Evolutionary conservation across 2,888 invertebrate species (phyloP), one percentile per base, ranked within the genome.

Genomic region (Frankliniella fusca): DNA sequence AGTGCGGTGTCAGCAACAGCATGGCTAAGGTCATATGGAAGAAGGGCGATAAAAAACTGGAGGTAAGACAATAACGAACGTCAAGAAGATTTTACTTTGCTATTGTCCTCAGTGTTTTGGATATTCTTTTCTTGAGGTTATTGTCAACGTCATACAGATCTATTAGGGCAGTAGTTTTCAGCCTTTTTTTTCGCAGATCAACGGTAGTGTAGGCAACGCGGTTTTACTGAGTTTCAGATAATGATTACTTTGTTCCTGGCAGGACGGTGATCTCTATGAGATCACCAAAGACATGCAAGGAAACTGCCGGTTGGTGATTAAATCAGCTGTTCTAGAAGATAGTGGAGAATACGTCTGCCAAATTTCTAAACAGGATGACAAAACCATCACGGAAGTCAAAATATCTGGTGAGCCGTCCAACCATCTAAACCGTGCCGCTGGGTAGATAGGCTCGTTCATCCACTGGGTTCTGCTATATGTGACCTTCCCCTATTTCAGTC

Each of bases 11-110:
- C 80, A 98, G 95, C 87, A 97, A 94, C 87, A 95, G 95, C 86
- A 93, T 98, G 88, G 99, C 99, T 12, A 93, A 94, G 85, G 94
- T 99, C n/a, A 92, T 94, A 81, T 99, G 99, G 98, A 95, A 92
- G 89, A 95, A 93, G 88, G 96, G 92, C 86, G 94, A 94, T 54
- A 91, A 90, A 38, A 95, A 94, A 87, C 87, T 97, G 79, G 90
- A 91, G 86, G 86, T 86, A 83, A 84, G 84, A 10, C 12, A 54
- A 82, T 80, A 81, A 23, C n/a, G 10, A 12, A 80, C 28, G n/a
- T n/a, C 80, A 61, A 9, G 9, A 20, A 38, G 9, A 54, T 8
- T 27, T 80, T 20, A 61, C 18, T 28, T 50, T 38, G 15, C 0
- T 18, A 11, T 12, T 20, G 38, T 48, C 12, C 18, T 80, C 18